These are phyloP conservation scores for Euwallacea fornicatus DNA, from an alignment of 1,140 invertebrate genomes.

Conservation along the genomic window DNA sequence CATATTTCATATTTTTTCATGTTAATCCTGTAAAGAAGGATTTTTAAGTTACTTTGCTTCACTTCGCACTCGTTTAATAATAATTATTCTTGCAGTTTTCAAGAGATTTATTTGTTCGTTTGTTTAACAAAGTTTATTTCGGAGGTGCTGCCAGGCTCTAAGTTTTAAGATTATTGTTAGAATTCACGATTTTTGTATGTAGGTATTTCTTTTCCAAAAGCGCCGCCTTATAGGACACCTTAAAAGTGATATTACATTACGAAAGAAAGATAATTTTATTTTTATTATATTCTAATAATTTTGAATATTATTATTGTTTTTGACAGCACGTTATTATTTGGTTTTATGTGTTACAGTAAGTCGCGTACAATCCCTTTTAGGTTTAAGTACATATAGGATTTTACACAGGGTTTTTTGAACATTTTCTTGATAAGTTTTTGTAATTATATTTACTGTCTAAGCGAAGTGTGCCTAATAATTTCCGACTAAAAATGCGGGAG, in stretches of 20 bases:
- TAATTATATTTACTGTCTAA: not conserved
- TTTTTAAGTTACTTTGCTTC: not conserved
- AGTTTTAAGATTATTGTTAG: not conserved
- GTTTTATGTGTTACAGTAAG: conserved; percentile 36
- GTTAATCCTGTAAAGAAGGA: too few relatives aligned
- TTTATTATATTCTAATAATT: not conserved
- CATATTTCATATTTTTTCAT: too few relatives aligned
- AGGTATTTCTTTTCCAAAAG: not conserved
- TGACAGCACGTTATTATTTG: conserved; percentile 2
- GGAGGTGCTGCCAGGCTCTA: not conserved
- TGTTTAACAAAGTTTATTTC: not conserved
- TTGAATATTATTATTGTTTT: conserved; percentile 1
- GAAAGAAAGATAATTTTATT: not conserved
- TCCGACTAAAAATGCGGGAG: not conserved
- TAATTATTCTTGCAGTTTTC: not conserved
- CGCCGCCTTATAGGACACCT: not conserved
- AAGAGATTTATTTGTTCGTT: not conserved
- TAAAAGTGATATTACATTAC: conserved; percentile 1
- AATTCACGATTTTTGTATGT: not conserved
- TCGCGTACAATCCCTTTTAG: not conserved
- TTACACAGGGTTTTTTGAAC: conserved; percentile 9
- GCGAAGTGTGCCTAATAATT: not conserved
- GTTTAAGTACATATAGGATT: not conserved
- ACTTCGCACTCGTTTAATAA: not conserved
- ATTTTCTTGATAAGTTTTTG: too few relatives aligned